These are phyloP conservation scores for Coilia nasus DNA, from an alignment of 2,797 vertebrate genomes.

Conservation along the genomic window DNA sequence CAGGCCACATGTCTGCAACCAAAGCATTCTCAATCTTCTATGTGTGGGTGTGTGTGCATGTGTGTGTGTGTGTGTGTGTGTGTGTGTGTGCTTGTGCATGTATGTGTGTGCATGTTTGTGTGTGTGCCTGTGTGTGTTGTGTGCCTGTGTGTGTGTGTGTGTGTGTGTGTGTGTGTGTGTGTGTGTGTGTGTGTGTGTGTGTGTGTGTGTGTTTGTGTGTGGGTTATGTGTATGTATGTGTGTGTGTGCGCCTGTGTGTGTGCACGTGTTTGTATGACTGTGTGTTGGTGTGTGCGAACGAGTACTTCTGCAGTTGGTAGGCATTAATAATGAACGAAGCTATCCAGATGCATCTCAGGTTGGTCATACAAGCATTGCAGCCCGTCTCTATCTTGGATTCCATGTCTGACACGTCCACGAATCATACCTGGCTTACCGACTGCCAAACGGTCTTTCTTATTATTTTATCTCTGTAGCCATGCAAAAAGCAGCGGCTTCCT, in stretches of 20 bases:
- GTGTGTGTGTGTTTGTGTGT: neutral
- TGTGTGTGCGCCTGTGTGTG: neutral
- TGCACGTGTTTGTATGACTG: neutral
- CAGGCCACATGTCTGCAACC: constrained; percentile 5
- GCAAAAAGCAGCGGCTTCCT: neutral
- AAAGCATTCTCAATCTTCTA: neutral
- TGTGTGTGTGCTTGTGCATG: neutral
- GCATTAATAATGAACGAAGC: too few species aligned
- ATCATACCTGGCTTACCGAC: neutral
- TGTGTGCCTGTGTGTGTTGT: neutral
- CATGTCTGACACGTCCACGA: neutral
- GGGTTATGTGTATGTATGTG: neutral
- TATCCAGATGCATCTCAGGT: neutral
- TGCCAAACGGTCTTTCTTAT: neutral
- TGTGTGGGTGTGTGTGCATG: neutral
- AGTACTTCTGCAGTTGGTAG: neutral
- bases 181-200: neutral
- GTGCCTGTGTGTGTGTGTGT: neutral
- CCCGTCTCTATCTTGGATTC: neutral
- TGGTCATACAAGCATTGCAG: neutral
- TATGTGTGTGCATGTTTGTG: neutral
- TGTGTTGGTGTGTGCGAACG: neutral
- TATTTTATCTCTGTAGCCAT: neutral
- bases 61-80: constrained; percentile 1
- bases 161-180: neutral